Evolutionary conservation across 2,113 vertebrate species (phyloP).

Genomic region (Urocynchramus pylzowi): DNA sequence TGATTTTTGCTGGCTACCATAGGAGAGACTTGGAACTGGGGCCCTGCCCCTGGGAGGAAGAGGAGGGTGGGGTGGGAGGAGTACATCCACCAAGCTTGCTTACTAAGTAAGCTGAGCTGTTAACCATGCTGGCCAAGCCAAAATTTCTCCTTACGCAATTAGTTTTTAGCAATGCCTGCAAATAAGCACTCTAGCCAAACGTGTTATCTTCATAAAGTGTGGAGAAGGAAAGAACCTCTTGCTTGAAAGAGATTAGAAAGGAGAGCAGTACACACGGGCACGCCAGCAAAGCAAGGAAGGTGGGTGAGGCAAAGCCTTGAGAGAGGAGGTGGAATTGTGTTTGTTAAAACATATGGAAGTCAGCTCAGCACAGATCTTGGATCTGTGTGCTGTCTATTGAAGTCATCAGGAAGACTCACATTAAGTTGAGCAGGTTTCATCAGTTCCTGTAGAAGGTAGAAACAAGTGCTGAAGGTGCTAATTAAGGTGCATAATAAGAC

Average conservation of each 20-base stretch:
- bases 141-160: not conserved
- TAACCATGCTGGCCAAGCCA: not conserved
- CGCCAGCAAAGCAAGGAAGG: not conserved
- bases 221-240: not conserved
- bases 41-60: not conserved
- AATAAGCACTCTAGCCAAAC: not conserved
- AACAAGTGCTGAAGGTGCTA: conserved; percentile 19
- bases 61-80: conserved; percentile 16
- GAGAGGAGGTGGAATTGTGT: not conserved
- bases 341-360: not conserved
- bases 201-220: not conserved
- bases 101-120: not conserved
- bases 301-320: not conserved
- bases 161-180: not conserved
- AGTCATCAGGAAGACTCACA: not conserved
- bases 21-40: not conserved
- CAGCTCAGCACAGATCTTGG: not conserved
- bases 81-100: not conserved
- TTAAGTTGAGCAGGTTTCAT: not conserved
- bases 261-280: not conserved
- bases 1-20: not conserved
- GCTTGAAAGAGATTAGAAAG: not conserved
- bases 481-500: not conserved
- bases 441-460: not conserved
- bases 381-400: not conserved